Percentiles rank a stretch among this genome's conserved stretches.
These are phyloP conservation scores for Oopsacas minuta DNA, from an alignment of 37 sponge, comb jelly and placozoan genomes.

Conservation along the genomic window DNA sequence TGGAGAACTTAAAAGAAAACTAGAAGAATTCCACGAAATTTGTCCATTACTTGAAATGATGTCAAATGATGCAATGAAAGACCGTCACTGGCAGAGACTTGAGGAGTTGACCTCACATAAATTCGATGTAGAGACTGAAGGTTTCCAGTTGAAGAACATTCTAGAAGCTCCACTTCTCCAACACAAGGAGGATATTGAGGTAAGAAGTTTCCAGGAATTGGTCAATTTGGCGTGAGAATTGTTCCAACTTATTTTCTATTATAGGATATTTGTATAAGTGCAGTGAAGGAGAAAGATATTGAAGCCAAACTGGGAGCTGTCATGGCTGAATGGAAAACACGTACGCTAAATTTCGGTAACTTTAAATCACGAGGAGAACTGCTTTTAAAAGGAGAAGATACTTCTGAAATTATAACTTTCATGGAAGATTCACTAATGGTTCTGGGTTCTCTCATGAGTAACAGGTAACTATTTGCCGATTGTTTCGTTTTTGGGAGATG, in stretches of 20 bases:
- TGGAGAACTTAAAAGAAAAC: constrained; percentile 75
- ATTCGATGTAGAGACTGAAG: constrained; percentile 75
- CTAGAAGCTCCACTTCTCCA: constrained; percentile 89
- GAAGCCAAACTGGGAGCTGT: constrained; percentile 89
- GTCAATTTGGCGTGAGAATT: not conserved
- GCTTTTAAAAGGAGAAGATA: constrained; percentile 77
- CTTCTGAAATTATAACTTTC: constrained; percentile 67
- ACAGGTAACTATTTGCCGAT: constrained; percentile 58
- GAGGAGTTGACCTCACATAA: constrained; percentile 51
- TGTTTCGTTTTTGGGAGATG: no score
- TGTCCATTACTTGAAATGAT: constrained; percentile 90
- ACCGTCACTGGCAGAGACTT: constrained; percentile 83
- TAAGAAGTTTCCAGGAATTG: not conserved
- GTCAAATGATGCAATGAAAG: constrained; percentile 90
- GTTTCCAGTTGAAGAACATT: constrained; percentile 69
- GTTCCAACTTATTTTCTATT: not conserved
- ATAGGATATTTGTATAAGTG: constrained; percentile 87
- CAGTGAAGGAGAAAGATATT: constrained; percentile 97
- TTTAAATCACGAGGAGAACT: constrained; percentile 92
- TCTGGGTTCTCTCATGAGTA: constrained; percentile 91
- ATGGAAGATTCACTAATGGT: constrained; percentile 99
- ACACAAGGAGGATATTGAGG: constrained; percentile 81
- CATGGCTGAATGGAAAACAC: constrained; percentile 71
- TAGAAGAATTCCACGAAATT: constrained; percentile 92
- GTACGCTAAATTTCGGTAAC: constrained; percentile 43